phyloP scores from a whole-genome alignment of 2,797 vertebrate species.

The Morelia viridis region DNA sequence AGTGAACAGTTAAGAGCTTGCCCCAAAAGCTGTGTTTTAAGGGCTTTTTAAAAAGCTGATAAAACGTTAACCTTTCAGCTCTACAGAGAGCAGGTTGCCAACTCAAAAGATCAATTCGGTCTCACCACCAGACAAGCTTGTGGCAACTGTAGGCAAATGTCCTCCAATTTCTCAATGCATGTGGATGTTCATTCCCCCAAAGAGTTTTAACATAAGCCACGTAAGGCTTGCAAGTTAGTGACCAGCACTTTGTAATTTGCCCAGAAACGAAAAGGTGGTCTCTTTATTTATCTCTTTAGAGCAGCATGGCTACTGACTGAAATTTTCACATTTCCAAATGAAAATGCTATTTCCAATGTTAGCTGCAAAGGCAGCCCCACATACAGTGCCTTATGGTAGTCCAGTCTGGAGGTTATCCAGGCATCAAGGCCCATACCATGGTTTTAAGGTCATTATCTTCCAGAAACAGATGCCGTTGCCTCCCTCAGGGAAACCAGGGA shows the following conservation, averaged over 20 bases:
- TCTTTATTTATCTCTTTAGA: too few species aligned
- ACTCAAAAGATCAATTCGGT: too few species aligned
- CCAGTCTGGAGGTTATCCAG: neutral
- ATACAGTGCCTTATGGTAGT: neutral
- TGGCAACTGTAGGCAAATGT: too few species aligned
- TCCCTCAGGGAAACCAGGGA: neutral
- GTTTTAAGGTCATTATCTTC: neutral
- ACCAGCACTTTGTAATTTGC: neutral
- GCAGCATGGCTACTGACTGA: neutral
- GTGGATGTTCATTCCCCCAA: neutral
- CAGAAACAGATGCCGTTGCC: neutral
- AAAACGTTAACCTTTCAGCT: too few species aligned
- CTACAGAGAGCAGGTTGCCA: too few species aligned
- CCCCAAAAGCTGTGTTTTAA: neutral
- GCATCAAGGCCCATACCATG: neutral
- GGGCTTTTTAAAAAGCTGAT: neutral
- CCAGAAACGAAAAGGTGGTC: neutral
- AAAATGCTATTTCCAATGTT: too few species aligned
- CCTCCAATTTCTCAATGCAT: neutral
- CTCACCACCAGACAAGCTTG: too few species aligned
- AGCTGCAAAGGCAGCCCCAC: too few species aligned
- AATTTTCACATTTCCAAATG: neutral
- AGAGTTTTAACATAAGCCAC: neutral
- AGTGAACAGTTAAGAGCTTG: neutral
- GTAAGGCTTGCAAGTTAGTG: neutral